Evolutionary conservation across 2,888 invertebrate genomes (phyloP), one percentile per base, ranked within the genome.

Genomic region (Teleiodes luculella): DNA sequence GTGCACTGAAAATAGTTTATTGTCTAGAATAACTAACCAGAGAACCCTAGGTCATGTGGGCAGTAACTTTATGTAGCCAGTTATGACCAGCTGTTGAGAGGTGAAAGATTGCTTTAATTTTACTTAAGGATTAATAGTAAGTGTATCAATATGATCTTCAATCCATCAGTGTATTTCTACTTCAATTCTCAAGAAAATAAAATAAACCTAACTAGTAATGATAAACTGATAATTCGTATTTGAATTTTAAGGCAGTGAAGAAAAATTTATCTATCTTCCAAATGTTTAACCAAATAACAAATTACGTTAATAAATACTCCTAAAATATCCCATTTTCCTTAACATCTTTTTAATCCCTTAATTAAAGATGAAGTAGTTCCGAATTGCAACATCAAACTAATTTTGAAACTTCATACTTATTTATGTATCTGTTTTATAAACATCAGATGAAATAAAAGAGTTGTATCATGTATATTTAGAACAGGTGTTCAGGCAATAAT

Each of bases 401-500:
- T 28, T 28, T 28, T 13, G 3, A 28, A 43, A n/a, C 43, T 1
- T 13, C 8, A 13, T 28, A 43, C 20, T 28, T 28, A 14, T 20
- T 13, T 43, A n/a, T 43, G 20, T 20, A 8, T 20, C 20, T 20
- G 43, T 43, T 43, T 28, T 43, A 28, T 43, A 43, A 43, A 43
- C 43, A 43, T 24, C 24, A 13, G 1, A 43, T 43, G n/a, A 5
- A 43, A n/a, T 3, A 37, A 1, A 1, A 18, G 16, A 6, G 13
- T 14, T 16, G 48, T 53, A 13, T 39, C 48, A 55, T 58, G 56
- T 52, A 56, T 61, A 61, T 61, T 56, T 56, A 53, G 49, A 58
- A 54, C 59, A 59, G 59, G 57, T 57, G 58, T 56, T 54, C 55
- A 31, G n/a, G 51, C 57, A 56, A 59, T 55, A 59, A 58, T 56